Evolutionary conservation across 2,797 vertebrate species (phyloP).

Genomic region (Myripristis murdjan): DNA sequence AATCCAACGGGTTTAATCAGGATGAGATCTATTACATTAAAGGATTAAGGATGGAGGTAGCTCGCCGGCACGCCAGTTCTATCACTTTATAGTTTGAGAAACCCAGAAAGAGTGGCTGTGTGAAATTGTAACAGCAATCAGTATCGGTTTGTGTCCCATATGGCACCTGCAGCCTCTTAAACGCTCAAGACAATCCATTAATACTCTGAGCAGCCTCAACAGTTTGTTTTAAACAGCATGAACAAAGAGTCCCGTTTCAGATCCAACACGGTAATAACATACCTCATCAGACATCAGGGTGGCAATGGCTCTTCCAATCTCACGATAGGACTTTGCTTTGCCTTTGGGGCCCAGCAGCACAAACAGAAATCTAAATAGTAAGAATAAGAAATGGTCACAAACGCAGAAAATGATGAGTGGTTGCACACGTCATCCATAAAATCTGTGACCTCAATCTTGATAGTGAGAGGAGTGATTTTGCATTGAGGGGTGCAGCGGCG

Average conservation of each 20-base stretch:
- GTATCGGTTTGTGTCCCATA: neutral
- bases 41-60: neutral
- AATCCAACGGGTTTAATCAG: constrained; percentile 21
- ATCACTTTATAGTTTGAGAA: neutral
- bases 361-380: constrained; percentile 91
- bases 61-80: neutral
- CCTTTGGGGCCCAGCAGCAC: constrained; percentile 97
- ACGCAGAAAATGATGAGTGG: neutral
- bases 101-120: neutral
- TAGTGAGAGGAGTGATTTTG: too few species aligned
- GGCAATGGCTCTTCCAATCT: constrained; percentile 97
- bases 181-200: neutral
- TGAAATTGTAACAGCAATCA: neutral
- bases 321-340: constrained; percentile 97
- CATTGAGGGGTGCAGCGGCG: neutral
- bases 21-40: neutral
- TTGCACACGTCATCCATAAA: neutral
- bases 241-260: neutral
- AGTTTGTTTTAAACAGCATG: neutral
- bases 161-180: neutral
- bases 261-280: constrained; percentile 14
- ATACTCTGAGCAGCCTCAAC: neutral
- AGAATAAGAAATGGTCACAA: neutral
- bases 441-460: neutral
- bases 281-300: constrained; percentile 99